Evolutionary conservation across 2,113 vertebrate genomes (phyloP).

Genomic region (cat (Felis catus)): DNA sequence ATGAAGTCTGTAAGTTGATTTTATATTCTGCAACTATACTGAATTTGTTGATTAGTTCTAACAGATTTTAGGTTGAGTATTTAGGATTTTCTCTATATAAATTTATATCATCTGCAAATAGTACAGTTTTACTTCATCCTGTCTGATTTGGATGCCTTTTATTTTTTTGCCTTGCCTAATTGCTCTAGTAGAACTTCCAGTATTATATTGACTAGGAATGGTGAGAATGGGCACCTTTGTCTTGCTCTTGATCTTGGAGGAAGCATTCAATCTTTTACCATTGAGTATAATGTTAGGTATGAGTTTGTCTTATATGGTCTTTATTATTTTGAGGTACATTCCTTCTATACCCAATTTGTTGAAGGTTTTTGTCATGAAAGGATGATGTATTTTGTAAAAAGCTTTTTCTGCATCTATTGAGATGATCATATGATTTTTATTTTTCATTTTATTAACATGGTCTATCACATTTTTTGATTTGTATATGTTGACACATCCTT

Average conservation of each 20-base stretch:
- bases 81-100: not conserved
- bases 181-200: not conserved
- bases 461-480: not conserved
- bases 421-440: not conserved
- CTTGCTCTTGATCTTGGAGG: not conserved
- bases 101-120: not conserved
- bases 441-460: not conserved
- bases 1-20: not conserved
- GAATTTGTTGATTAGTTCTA: not conserved
- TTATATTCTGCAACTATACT: not conserved
- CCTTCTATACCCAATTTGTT: not conserved
- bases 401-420: not conserved
- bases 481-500: not conserved
- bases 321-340: not conserved
- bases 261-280: not conserved
- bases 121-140: not conserved
- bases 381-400: not conserved
- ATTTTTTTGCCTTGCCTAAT: not conserved
- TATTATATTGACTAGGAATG: not conserved
- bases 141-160: not conserved
- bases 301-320: not conserved
- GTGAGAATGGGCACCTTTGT: not conserved
- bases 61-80: not conserved
- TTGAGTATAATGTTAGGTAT: not conserved
- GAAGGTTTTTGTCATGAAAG: not conserved